Percentiles rank a stretch among this genome's conserved stretches.
Evolutionary conservation across 1,140 invertebrate species (phyloP).

Genomic region (Zophobas morio): DNA sequence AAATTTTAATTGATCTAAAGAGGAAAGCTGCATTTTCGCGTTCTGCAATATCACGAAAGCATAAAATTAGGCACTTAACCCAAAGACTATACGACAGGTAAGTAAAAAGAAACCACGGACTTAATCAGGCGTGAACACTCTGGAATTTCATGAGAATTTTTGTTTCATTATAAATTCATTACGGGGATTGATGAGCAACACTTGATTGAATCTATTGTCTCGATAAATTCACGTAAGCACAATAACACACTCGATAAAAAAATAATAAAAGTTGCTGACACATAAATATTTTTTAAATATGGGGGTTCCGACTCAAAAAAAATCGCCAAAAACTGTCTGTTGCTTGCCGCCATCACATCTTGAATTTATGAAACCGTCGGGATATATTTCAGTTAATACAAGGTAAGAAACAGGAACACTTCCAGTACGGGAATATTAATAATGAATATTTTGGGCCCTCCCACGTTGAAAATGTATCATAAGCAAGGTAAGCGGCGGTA

Average conservation of each 20-base stretch:
- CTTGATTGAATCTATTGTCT: slow-evolving; percentile 14
- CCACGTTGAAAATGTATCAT: slow-evolving; percentile 57
- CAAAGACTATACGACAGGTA: no score
- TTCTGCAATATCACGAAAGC: no score
- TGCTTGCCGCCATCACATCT: slow-evolving; percentile 39
- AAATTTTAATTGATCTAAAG: no score
- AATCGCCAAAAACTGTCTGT: slow-evolving; percentile 31
- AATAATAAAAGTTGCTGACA: neutral
- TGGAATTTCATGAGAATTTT: slow-evolving; percentile 22
- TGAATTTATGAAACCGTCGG: slow-evolving; percentile 54
- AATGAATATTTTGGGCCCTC: slow-evolving; percentile 57
- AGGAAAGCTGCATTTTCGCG: no score
- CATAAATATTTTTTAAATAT: neutral
- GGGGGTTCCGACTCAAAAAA: neutral
- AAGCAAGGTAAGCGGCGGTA: slow-evolving; percentile 46
- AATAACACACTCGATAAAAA: neutral
- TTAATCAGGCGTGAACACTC: slow-evolving; percentile 8
- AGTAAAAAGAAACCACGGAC: slow-evolving; percentile 5
- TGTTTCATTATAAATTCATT: slow-evolving; percentile 33
- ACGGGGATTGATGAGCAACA: slow-evolving; percentile 27
- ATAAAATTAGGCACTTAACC: no score
- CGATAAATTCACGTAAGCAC: slow-evolving; percentile 16
- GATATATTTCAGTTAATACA: slow-evolving; percentile 55
- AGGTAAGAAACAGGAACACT: slow-evolving; percentile 56
- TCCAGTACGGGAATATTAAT: slow-evolving; percentile 51